A percentile compares a stretch with the other conserved stretches of the same genome.
Evolutionary conservation across 1,140 invertebrate species (phyloP).

Genomic region (Megathymus violae): DNA sequence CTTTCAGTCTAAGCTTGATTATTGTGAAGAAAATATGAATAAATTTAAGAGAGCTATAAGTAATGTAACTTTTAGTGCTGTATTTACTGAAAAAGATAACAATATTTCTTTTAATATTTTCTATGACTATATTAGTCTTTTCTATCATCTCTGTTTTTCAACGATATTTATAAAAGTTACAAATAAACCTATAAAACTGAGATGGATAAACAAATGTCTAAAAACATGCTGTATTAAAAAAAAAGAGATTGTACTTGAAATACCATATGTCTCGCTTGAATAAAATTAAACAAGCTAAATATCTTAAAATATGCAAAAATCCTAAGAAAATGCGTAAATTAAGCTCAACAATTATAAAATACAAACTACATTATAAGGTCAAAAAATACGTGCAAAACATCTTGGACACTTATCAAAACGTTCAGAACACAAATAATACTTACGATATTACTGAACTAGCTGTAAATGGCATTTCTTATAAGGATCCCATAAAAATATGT

Average conservation of each 20-base stretch:
- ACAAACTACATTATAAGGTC: not conserved
- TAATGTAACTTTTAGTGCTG: not conserved
- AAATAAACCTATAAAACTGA: not conserved
- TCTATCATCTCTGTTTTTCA: conserved; percentile 1
- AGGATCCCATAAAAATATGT: too few relatives aligned
- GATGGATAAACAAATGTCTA: not conserved
- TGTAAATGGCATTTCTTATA: too few relatives aligned
- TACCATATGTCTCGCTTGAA: not conserved
- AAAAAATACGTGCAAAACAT: conserved; percentile 3
- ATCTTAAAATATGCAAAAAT: conserved; percentile 5
- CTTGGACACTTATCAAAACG: conserved; percentile 4
- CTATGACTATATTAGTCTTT: not conserved
- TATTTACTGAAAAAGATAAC: not conserved
- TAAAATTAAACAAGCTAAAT: not conserved
- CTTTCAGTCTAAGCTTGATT: not conserved
- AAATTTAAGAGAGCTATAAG: not conserved
- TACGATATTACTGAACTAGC: too few relatives aligned
- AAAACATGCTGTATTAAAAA: not conserved
- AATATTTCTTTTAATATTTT: not conserved
- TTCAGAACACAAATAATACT: not conserved
- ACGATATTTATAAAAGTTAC: not conserved
- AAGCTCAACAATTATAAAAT: conserved; percentile 4
- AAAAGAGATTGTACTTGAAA: not conserved
- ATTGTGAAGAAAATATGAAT: not conserved
- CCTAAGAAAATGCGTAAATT: not conserved